Percentiles rank a stretch among this genome's conserved stretches.
Conservation (phyloP, 2,113 vertebrate species). For the Regulus satrapa region DNA sequence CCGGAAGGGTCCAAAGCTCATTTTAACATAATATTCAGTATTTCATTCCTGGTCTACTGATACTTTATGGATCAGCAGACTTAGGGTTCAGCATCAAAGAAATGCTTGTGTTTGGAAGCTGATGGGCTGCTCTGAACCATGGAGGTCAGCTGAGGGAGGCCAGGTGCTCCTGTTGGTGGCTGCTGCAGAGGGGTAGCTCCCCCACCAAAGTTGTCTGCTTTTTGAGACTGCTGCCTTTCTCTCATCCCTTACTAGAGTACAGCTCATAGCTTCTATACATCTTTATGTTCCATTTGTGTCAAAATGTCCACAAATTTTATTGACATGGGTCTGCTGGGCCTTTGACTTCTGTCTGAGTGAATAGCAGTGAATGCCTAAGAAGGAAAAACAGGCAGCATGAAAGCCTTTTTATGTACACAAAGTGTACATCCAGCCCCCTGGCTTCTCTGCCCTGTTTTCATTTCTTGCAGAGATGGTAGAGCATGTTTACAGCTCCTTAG, state of each 20-base stretch:
- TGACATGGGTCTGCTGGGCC: neutral
- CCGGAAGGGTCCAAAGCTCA: neutral
- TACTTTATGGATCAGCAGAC: neutral
- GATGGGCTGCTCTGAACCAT: neutral
- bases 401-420: neutral
- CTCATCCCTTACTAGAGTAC: neutral
- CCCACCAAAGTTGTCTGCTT: neutral
- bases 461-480: neutral
- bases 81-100: neutral
- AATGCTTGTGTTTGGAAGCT: accelerated
- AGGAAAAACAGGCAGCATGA: neutral
- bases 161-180: neutral
- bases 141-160: neutral
- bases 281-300: neutral
- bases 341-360: neutral
- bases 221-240: accelerated
- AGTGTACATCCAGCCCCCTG: neutral
- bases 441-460: neutral
- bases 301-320: neutral
- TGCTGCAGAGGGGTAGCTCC: neutral
- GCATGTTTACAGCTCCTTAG: neutral
- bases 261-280: neutral
- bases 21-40: neutral
- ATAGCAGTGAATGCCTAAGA: neutral
- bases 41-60: neutral